Conservation (phyloP, 2,113 vertebrate species). For the Leptocoma aspasia region DNA sequence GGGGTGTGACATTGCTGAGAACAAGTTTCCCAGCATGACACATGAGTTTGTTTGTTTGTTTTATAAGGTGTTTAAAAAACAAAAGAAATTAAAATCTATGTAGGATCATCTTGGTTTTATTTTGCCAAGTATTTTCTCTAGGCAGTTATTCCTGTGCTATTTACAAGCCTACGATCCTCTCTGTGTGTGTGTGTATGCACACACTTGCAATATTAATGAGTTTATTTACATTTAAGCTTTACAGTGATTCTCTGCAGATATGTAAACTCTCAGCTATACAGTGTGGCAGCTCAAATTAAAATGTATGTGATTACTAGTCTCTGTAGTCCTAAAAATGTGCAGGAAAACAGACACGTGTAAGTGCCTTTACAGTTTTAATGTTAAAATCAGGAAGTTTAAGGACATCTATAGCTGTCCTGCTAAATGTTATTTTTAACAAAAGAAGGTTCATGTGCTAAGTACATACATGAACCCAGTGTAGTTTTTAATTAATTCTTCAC, state of each 20-base stretch:
- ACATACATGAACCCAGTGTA: neutral
- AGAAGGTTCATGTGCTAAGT: neutral
- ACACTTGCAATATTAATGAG: neutral
- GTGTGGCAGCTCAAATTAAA: neutral
- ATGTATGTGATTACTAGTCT: neutral
- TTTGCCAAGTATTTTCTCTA: neutral
- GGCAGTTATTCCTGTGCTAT: neutral
- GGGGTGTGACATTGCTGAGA: neutral
- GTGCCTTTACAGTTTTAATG: neutral
- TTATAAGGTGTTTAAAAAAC: neutral
- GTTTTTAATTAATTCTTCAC: neutral
- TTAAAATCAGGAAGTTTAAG: neutral
- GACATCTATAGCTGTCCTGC: neutral
- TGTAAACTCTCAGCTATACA: neutral
- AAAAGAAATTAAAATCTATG: neutral
- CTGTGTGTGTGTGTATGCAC: neutral
- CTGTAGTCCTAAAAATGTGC: neutral
- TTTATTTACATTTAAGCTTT: neutral
- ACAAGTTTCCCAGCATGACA: neutral
- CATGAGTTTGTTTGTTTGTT: neutral
- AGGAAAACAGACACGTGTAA: neutral
- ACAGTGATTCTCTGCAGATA: neutral
- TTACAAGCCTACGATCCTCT: neutral
- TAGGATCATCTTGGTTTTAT: neutral
- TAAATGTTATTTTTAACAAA: neutral